phyloP scores from a whole-genome alignment of 2,113 vertebrate species.

The Prolemur simus region DNA sequence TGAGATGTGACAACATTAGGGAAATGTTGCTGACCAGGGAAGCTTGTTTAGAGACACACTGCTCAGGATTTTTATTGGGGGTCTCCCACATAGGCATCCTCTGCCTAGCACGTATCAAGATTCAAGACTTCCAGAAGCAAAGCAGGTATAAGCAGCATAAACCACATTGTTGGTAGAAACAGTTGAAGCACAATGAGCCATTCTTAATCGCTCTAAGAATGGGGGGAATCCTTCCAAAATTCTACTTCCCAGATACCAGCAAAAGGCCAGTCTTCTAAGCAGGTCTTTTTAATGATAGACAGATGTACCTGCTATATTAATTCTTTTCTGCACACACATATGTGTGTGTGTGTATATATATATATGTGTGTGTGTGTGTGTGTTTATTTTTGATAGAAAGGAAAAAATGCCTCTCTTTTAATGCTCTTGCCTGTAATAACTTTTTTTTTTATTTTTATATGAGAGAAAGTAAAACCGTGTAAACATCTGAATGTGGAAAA shows the following conservation, averaged over 20 bases:
- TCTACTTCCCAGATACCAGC: not conserved
- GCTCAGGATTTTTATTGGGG: not conserved
- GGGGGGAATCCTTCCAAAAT: not conserved
- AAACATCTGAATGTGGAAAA: not conserved
- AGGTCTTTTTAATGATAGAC: not conserved
- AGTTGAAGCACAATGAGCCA: not conserved
- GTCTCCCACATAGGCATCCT: not conserved
- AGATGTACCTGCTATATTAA: not conserved
- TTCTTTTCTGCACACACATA: not conserved
- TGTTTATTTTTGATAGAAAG: conserved; percentile 11
- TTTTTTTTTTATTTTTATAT: conserved; percentile 32
- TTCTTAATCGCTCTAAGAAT: not conserved
- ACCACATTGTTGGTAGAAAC: not conserved
- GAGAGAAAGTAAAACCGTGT: not conserved
- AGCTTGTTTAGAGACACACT: not conserved
- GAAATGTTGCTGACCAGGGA: not conserved
- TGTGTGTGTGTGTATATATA: no score
- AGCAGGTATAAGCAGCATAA: not conserved
- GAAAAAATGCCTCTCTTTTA: not conserved
- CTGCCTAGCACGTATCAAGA: not conserved
- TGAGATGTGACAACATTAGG: not conserved
- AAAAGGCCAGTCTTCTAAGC: not conserved
- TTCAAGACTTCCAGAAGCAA: not conserved
- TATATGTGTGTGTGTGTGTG: no score
- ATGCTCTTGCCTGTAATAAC: not conserved